Evolutionary conservation across 2,888 invertebrate genomes (phyloP).

Genomic region (Odiellus spinosus): DNA sequence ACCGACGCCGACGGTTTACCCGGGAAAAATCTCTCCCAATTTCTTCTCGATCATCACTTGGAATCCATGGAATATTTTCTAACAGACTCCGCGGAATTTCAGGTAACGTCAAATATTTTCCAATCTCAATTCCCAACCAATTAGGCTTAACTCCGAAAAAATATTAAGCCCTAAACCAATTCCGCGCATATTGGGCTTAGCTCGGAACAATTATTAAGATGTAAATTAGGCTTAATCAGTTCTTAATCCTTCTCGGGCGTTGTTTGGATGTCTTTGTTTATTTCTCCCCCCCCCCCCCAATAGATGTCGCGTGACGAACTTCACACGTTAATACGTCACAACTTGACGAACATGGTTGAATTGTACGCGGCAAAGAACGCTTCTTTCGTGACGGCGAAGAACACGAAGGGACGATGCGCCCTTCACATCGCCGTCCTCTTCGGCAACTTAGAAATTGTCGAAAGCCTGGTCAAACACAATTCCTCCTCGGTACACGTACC

Average conservation of each 20-base stretch:
- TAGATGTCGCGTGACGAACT: conserved; percentile 19
- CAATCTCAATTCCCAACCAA: too few relatives aligned
- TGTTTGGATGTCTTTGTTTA: too few relatives aligned
- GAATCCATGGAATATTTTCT: conserved; percentile 41
- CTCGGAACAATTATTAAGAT: too few relatives aligned
- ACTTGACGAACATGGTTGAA: conserved; percentile 15
- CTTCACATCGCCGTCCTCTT: conserved; percentile 28
- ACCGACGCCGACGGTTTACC: conserved; percentile 40
- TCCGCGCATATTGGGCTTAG: too few relatives aligned
- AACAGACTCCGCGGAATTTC: conserved; percentile 51
- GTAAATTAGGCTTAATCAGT: too few relatives aligned
- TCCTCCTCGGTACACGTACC: conserved; percentile 51
- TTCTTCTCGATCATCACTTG: conserved; percentile 8
- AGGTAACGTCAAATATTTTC: conserved; percentile 33
- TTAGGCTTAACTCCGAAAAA: too few relatives aligned
- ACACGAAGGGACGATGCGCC: conserved; percentile 23
- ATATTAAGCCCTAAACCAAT: too few relatives aligned
- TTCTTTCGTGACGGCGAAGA: conserved; percentile 23
- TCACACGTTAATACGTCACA: conserved; percentile 17
- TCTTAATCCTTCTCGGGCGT: too few relatives aligned
- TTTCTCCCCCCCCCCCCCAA: too few relatives aligned
- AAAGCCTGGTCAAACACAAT: conserved; percentile 17
- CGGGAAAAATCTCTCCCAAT: conserved; percentile 37
- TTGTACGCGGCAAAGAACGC: conserved; percentile 10
- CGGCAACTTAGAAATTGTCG: conserved; percentile 28